A percentile compares a stretch with the other conserved stretches of the same genome.
Evolutionary conservation across 2,888 invertebrate species (phyloP).

Genomic region (Sclerodermus sp.): DNA sequence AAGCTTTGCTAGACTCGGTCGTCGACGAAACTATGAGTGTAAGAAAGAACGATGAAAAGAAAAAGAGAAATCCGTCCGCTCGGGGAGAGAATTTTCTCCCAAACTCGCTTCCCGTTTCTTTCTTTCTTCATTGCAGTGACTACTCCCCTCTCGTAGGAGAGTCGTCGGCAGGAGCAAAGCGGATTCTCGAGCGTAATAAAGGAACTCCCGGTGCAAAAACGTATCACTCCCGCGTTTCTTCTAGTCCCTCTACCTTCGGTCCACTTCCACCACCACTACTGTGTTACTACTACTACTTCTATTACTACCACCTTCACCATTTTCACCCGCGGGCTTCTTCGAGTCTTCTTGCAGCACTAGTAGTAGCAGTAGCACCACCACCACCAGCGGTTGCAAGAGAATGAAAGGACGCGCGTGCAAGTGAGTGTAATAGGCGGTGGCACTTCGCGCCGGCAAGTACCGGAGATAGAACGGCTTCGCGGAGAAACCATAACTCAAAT

Average conservation of each 20-base stretch:
- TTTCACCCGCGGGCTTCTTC: not conserved
- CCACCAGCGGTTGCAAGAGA: no score
- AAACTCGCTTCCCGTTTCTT: not conserved
- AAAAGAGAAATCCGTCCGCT: no score
- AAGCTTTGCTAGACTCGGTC: not conserved
- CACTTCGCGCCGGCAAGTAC: no score
- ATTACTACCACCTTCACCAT: not conserved
- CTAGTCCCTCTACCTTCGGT: constrained; percentile 4
- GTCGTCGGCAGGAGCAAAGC: constrained; percentile 47
- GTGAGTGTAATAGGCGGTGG: no score
- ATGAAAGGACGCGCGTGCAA: no score
- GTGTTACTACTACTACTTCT: not conserved
- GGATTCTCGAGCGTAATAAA: constrained; percentile 51
- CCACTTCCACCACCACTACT: constrained; percentile 5
- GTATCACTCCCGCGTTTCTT: constrained; percentile 15
- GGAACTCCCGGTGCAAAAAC: constrained; percentile 42
- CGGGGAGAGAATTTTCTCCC: not conserved
- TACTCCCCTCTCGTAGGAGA: constrained; percentile 8
- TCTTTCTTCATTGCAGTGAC: constrained; percentile 1
- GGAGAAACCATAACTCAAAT: constrained; percentile 38
- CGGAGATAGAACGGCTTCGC: not conserved
- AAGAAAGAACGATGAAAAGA: not conserved
- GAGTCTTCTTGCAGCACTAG: not conserved
- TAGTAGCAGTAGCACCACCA: no score
- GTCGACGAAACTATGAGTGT: not conserved